Percentiles rank a stretch among this genome's conserved stretches.
These are phyloP conservation scores for Hemichromis elongatus DNA, from an alignment of 2,113 vertebrate species.

Conservation along the genomic window DNA sequence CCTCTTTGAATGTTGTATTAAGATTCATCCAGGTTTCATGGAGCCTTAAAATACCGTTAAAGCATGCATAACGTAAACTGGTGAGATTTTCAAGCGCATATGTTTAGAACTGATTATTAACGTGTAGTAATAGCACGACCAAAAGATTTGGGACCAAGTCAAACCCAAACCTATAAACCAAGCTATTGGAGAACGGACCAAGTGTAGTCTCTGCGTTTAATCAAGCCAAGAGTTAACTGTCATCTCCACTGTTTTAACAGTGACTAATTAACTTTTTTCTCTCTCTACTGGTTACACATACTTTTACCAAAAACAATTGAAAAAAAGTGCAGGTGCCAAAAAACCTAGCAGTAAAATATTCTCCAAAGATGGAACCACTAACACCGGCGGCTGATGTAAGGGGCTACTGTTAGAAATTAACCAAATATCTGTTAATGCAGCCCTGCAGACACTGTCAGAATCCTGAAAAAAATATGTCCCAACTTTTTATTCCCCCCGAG, in stretches of 20 bases:
- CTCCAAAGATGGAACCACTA: not conserved
- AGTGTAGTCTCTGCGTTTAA: not conserved
- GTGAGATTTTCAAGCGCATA: not conserved
- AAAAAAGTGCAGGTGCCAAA: not conserved
- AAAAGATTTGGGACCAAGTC: not conserved
- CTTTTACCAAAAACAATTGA: rapidly evolving
- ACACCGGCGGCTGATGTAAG: not conserved
- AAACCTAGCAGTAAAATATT: not conserved
- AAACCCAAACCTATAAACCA: not conserved
- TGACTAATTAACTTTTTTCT: not conserved
- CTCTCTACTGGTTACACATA: not conserved
- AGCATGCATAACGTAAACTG: not conserved
- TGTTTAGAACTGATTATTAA: not conserved
- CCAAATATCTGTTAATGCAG: not conserved
- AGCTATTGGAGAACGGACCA: not conserved
- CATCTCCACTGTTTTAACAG: not conserved
- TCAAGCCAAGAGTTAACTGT: not conserved
- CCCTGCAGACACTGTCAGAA: not conserved
- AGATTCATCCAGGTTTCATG: not conserved
- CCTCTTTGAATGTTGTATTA: not conserved
- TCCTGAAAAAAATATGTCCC: not conserved
- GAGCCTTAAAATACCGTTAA: not conserved
- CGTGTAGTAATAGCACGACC: not conserved
- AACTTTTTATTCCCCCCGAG: not conserved
- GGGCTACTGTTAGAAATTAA: not conserved